Base-by-base conservation (phyloP, 1,140 invertebrate species). In the Laupala kohalensis region DNA sequence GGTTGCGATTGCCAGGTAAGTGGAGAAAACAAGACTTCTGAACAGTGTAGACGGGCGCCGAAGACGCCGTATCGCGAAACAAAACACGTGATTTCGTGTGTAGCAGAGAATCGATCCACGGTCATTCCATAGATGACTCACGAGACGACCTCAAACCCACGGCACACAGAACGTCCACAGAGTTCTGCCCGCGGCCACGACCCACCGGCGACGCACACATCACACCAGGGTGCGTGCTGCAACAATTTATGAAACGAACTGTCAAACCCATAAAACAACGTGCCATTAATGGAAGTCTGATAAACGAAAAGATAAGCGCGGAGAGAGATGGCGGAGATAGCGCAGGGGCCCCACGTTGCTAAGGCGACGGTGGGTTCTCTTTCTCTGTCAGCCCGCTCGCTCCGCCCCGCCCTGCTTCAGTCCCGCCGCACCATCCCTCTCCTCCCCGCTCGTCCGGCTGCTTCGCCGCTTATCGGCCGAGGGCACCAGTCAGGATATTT, bases 401-500 rank as follows among this genome's bases (percentile, higher is more conserved):
- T 19, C 37, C 37, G 37, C 37, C 37, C 37, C 37, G 37, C 37
- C 1, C 37, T n/a, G n/a, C n/a, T n/a, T n/a, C n/a, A n/a, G n/a
- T n/a, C 37, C 37, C 37, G 4, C 37, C 37, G 9, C 37, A 64
- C 37, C 63, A 53, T 64, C 70, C 64, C 37, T 28, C 27, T 23
- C 69, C 19, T 23, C 26, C 69, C 24, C 23, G 26, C 26, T 63
- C 70, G 63, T 25, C 62, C 13, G 27, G 70, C 70, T 64, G 25
- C 25, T 27, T 30, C 67, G 67, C 67, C 67, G 23, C 70, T 71
- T 71, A 71, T 71, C 70, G 53, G 25, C 25, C 29, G 25, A 64
- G 70, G 70, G 26, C 70, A 71, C 63, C 70, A 53, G 62, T 53
- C 70, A 65, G 70, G 70, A 71, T 71, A 71, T 71, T 71, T 71